Evolutionary conservation across 1,140 invertebrate genomes (phyloP).

Genomic region (Pygmarrhopalites habei): DNA sequence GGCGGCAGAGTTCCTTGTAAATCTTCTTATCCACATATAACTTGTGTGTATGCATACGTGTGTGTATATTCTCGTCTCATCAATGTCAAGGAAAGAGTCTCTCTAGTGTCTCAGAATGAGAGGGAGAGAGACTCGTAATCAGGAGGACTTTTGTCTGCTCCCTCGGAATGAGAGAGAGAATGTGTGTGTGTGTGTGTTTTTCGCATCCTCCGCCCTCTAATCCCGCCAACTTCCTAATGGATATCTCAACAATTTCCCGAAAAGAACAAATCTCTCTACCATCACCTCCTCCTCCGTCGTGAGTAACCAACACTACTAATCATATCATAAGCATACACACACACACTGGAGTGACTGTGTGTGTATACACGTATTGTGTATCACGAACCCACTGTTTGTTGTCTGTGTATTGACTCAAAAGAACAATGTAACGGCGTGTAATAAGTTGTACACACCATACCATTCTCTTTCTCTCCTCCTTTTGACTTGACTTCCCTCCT

Average conservation of each 20-base stretch:
- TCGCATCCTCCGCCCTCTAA: constrained; percentile 24
- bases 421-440: too few relatives aligned
- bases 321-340: not conserved
- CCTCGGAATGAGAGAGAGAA: not conserved
- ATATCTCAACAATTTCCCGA: constrained; percentile 17
- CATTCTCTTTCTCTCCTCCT: too few relatives aligned
- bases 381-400: too few relatives aligned
- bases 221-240: constrained; percentile 25
- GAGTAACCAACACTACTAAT: constrained; percentile 6
- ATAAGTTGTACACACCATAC: too few relatives aligned
- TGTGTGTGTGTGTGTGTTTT: too few relatives aligned
- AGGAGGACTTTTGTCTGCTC: constrained; percentile 6
- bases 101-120: too few relatives aligned
- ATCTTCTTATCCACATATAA: constrained; percentile 28
- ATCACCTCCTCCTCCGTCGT: not conserved
- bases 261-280: constrained; percentile 7
- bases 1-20: constrained; percentile 19
- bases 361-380: too few relatives aligned
- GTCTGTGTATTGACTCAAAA: too few relatives aligned
- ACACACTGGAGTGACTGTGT: too few relatives aligned
- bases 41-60: too few relatives aligned
- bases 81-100: constrained; percentile 24
- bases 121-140: constrained; percentile 14
- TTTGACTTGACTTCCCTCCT: too few relatives aligned
- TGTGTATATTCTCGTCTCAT: constrained; percentile 16